Base-by-base conservation (phyloP, 2,797 vertebrate species). In the Anisognathus igniventris region DNA sequence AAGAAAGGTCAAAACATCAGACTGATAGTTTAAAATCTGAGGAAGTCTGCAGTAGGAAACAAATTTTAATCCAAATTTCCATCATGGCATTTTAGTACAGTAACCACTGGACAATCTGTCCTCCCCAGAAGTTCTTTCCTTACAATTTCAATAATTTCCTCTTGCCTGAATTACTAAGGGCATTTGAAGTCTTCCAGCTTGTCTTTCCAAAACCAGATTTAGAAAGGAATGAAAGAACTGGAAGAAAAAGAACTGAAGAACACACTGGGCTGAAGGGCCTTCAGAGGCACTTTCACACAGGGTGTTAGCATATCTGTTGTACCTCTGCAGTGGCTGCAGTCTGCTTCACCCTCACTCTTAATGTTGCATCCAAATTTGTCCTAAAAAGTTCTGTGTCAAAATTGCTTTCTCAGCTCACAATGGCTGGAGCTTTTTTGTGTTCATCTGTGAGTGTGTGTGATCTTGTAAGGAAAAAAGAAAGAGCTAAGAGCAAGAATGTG, bases 221-320 rank as follows among this genome's bases (percentile, higher is more conserved):
- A 77, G 4, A 12, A 86, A 64, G 37, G 8, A 64, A 51, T 39
- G 42, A 86, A 75, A 61, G 31, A 76, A 40, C 15, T 40, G 40
- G 40, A 40, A 40, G 40, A 40, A 17, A 15, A 40, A 40, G 40
- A 40, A 40, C 40, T 40, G 40, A 40, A 8, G 7, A 79, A 28
- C 0, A 0, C 8, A 25, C 8, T 31, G 14, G 13, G 13, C 30
- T 42, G n/a, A 66, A 58, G 19, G 17, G 19, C 14, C 13, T 74
- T 79, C 15, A 45, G 33, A 92, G 18, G 2, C 18, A 33, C 16
- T 66, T 66, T 54, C 40, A 68, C 45, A 39, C 14, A 51, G 21
- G 10, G 2, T 27, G 33, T 12, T 44, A 42, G 5, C 13, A 0
- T 28, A 60, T 25, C 37, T 73, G 7, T 23, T 77, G 62, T 10